Base-by-base conservation (phyloP, 1,140 invertebrate species). In the Caerostris darwini region DNA sequence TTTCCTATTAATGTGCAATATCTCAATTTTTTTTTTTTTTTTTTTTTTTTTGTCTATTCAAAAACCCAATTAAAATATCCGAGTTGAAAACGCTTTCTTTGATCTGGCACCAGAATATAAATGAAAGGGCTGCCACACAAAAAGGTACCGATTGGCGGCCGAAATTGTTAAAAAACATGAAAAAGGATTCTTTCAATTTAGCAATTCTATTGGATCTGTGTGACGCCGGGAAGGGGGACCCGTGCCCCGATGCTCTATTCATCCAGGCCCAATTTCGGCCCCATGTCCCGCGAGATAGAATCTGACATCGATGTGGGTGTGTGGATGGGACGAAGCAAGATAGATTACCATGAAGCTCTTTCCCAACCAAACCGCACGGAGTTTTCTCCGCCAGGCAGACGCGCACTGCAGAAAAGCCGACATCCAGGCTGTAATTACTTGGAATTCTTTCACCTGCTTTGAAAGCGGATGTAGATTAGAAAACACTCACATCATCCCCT, bases 91-190 rank as follows among this genome's bases (percentile, higher is more conserved):
- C 69, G 5, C 10, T 5, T 53, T 34, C 12, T 77, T 77, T 77
- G 19, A 77, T 77, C 69, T 17, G 8, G 19, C n/a, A 19, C n/a
- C 8, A 34, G 69, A 34, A 77, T 77, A 77, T 77, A 77, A 77
- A 77, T 77, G 69, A 77, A 34, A 77, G 69, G 50, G 50, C 69
- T 12, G 69, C 69, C 34, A 77, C 50, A 77, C 69, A 77, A 77
- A 77, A 77, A 77, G 69, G 69, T 77, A 77, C 69, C 69, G 69
- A 77, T 77, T 34, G 69, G 5, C 4, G 34, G 69, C 5, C 19
- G 69, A 77, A 77, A 77, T 77, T 77, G 69, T 77, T 77, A 77
- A 77, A 77, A 77, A 77, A 77, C 69, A 77, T 77, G 69, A 77
- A 77, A 77, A 77, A 77, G 69, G 34, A 77, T 77, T 34, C 69